Evolutionary conservation across 2,113 vertebrate species (phyloP).

Genomic region (Lagopus muta): DNA sequence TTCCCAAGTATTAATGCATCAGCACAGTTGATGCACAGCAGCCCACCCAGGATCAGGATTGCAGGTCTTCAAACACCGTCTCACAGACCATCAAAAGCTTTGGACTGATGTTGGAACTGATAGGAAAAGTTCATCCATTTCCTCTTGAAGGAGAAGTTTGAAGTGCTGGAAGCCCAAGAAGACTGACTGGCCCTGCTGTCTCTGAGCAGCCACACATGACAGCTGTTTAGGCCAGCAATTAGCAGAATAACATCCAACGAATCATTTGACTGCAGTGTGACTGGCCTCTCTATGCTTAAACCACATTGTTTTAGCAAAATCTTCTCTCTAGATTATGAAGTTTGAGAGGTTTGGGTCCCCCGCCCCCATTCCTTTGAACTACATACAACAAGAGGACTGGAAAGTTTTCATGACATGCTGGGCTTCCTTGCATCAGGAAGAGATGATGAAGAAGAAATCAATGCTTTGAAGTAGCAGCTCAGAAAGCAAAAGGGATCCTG

Average conservation of each 20-base stretch:
- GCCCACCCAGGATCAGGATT: neutral
- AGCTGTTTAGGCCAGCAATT: neutral
- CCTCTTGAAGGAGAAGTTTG: neutral
- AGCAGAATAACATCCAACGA: neutral
- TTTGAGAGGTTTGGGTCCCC: neutral
- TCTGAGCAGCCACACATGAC: neutral
- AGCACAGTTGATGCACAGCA: neutral
- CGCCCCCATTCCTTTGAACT: neutral
- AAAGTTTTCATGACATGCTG: neutral
- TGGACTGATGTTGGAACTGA: neutral
- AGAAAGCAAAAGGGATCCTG: no score
- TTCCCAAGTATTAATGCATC: neutral
- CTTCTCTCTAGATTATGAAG: neutral
- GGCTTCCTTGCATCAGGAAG: neutral
- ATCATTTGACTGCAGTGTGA: conserved; percentile 64
- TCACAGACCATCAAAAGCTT: neutral
- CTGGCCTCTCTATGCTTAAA: neutral
- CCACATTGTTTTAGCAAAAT: neutral
- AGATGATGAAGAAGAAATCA: neutral
- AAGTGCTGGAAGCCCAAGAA: neutral
- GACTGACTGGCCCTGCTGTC: neutral
- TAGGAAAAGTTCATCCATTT: neutral
- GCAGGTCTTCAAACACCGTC: neutral
- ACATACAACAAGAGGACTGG: neutral
- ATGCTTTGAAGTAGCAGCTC: neutral